These are phyloP conservation scores for Macaria liturata DNA, from an alignment of 2,888 invertebrate genomes.

Conservation along the genomic window DNA sequence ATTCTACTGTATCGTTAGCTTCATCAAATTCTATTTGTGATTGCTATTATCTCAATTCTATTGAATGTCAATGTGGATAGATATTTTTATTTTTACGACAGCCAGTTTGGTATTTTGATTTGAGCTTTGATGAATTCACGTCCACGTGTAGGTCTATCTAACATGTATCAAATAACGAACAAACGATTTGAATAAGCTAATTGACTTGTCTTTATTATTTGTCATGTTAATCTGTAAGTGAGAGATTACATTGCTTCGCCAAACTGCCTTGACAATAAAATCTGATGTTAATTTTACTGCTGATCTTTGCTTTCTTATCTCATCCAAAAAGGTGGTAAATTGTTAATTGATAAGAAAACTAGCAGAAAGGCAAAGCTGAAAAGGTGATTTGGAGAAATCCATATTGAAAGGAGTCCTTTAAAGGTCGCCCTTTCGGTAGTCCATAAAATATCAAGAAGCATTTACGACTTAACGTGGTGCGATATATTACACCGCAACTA, in stretches of 20 bases:
- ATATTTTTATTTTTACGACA: conserved; percentile 16
- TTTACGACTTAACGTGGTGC: conserved; percentile 10
- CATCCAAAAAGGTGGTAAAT: background rate
- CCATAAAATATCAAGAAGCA: conserved; percentile 11
- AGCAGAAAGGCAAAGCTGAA: background rate
- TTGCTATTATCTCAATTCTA: conserved; percentile 11
- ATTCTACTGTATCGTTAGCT: conserved; percentile 2
- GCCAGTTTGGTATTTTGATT: conserved; percentile 10
- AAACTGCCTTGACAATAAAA: conserved; percentile 16
- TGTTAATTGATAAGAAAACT: conserved; percentile 16
- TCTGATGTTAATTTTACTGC: conserved; percentile 6
- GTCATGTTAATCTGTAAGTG: conserved; percentile 12
- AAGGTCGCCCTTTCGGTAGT: conserved; percentile 13
- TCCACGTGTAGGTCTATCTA: background rate
- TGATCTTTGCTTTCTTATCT: conserved; percentile 16
- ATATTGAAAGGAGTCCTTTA: conserved; percentile 7
- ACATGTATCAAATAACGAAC: conserved; percentile 6
- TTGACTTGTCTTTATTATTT: conserved; percentile 15
- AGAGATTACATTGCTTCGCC: conserved; percentile 7
- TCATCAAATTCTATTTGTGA: conserved; percentile 13
- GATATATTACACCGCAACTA: conserved; percentile 19
- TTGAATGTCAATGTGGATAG: conserved; percentile 18
- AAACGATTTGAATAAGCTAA: conserved; percentile 22
- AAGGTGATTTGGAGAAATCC: conserved; percentile 11
- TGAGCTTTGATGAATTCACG: conserved; percentile 18